Evolutionary conservation across 37 sponge, comb jelly and placozoan genomes (phyloP).

Genomic region (Beroe forskalii): DNA sequence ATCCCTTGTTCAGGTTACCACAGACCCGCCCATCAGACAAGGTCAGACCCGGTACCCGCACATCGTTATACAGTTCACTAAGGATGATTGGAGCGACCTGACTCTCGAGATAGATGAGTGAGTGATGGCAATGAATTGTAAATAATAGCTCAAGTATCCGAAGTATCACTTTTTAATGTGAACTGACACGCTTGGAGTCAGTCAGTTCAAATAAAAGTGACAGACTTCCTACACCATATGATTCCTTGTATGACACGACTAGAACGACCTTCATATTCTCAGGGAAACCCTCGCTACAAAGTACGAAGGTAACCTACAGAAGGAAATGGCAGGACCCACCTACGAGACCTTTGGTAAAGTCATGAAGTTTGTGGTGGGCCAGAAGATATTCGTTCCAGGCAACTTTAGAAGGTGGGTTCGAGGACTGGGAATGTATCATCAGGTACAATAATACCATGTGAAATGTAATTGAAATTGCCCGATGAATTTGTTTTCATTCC

Average conservation of each 20-base stretch:
- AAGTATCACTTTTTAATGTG: too few species aligned
- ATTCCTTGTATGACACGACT: too few species aligned
- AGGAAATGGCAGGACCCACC: conserved; percentile 84
- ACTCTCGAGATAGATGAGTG: conserved; percentile 78
- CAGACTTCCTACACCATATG: too few species aligned
- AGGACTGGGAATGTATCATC: background rate
- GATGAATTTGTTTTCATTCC: background rate
- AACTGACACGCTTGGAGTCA: too few species aligned
- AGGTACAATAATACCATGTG: background rate
- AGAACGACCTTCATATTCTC: too few species aligned
- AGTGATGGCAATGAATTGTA: too few species aligned
- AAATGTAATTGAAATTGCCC: background rate
- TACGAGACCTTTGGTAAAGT: conserved; percentile 88
- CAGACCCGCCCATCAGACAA: conserved; percentile 96
- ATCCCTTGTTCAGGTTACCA: conserved; percentile 67
- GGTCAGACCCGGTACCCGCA: conserved; percentile 96
- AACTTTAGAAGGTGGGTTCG: conserved; percentile 75
- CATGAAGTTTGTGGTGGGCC: conserved; percentile 86
- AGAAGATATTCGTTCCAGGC: conserved; percentile 92
- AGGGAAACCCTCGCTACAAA: conserved; percentile 56
- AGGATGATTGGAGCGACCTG: conserved; percentile 80
- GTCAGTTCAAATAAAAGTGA: too few species aligned
- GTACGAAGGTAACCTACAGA: conserved; percentile 71
- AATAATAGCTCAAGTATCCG: too few species aligned
- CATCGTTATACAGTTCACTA: conserved; percentile 77